Conservation (phyloP, 2,113 vertebrate species). For the Oreamnos americanus region DNA sequence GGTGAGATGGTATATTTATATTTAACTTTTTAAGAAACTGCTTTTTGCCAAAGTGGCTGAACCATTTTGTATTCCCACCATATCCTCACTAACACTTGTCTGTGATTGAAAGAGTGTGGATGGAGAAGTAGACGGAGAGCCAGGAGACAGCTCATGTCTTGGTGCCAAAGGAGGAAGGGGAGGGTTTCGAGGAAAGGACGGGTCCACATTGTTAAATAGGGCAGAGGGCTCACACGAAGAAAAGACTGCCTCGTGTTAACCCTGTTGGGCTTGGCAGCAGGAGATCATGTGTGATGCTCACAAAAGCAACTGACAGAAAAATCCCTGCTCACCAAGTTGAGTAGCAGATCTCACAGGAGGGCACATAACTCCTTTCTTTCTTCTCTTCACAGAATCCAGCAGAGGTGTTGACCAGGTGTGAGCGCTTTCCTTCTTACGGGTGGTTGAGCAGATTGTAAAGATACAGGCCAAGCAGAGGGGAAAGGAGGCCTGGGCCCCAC, state of each 20-base stretch:
- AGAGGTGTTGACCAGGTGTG: conserved; percentile 40
- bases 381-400: conserved; percentile 56
- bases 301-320: not conserved
- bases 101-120: not conserved
- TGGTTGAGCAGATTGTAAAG: not conserved
- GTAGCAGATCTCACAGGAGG: not conserved
- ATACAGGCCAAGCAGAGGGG: not conserved
- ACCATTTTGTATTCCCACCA: not conserved
- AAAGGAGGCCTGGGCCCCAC: not conserved
- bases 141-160: not conserved
- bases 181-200: not conserved
- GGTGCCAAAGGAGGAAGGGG: not conserved
- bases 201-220: not conserved
- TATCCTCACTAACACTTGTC: not conserved
- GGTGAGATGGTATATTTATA: not conserved
- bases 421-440: not conserved
- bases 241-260: not conserved
- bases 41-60: not conserved
- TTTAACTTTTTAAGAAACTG: not conserved
- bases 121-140: not conserved
- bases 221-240: not conserved
- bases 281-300: not conserved
- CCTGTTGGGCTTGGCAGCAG: not conserved
- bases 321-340: not conserved
- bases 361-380: not conserved